Base-by-base conservation (phyloP, 2,797 vertebrate species). In the Diplodus puntazzo region DNA sequence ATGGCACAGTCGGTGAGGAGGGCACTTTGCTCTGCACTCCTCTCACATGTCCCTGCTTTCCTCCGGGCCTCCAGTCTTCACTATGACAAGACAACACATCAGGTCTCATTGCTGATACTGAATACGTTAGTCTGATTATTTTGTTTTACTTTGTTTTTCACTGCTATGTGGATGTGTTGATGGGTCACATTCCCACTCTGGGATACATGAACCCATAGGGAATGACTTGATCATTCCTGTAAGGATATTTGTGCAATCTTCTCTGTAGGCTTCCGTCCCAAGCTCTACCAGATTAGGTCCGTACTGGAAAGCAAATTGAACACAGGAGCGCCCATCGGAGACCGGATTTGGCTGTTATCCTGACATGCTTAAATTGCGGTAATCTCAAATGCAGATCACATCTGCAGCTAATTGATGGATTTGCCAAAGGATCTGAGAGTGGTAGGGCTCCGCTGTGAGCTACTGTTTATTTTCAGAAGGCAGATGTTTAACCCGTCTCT, bases 351-450 rank as follows among this genome's bases (percentile, higher is more conserved):
- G 83, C 88, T 64, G 72, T 86, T 92, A 91, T 88, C 90, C 91
- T 69, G 59, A 88, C 92, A 90, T 91, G 89, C 89, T 94, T 91
- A 92, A 95, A 95, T 93, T 93, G 93, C 84, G 85, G 88, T 92
- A 92, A 96, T 95, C 93, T 93, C 60, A 78, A 84, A 95, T 94
- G 94, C 94, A 94, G 93, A 96, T 95, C 94, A 94, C 95, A 95
- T 96, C 93, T 94, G 90, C 87, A 84, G 89, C 89, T 95, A 95
- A 96, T 94, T 94, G 94, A 95, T 93, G 94, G 94, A 95, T 96
- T 95, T 95, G 92, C 92, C 88, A 87, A 83, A 90, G 92, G 94
- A 94, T 93, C 90, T 88, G 73, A 87, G 91, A 91, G 89, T 82
- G 82, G 89, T 83, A 79, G n/a, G 39, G 78, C 90, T 94, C 92